Base-by-base conservation (phyloP, 1,140 invertebrate species). In the Diplogasteroides magnus region DNA sequence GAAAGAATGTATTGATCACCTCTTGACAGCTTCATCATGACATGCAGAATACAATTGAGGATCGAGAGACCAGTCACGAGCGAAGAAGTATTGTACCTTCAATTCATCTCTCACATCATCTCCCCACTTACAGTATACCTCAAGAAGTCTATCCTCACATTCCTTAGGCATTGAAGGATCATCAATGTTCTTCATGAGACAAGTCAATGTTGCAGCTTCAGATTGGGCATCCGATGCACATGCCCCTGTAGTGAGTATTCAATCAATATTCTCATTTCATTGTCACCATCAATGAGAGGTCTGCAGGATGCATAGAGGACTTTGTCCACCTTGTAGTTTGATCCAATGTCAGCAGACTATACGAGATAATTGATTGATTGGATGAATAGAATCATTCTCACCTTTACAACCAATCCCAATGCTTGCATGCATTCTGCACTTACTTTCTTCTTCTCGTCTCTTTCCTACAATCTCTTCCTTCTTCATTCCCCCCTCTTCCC, bases 171-270 rank as follows among this genome's bases (percentile, higher is more conserved):
- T 97, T 62, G 88, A 84, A 56, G 88, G 87, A 0, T 90, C 89
- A 55, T 91, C 91, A 37, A 97, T 85, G 67, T 93, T 90, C 74
- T 94, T 91, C 89, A 97, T 91, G 14, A 98, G 86, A 84, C 95
- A 98, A 25, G 90, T 90, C 87, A 98, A 91, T 2, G 80, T 82
- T 26, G 66, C 74, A n/a, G 81, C 71, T 63, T 82, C 80, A 0
- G 80, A 82, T 19, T 65, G 69, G 15, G 78, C 78, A 65, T 82
- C 80, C 68, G 72, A 72, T 37, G 74, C 72, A 67, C 80, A 82
- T 37, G 75, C 75, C 13, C 73, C 74, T 75, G 29, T 68, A 74
- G 2, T 14, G 58, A 62, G 23, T 64, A 76, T 15, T 27, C 29
- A n/a, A n/a, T n/a, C 37, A 48, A 48, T 19, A 48, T 48, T 48